phyloP scores from a whole-genome alignment of 1,140 invertebrate species.

The Scaptomyza pallida region DNA sequence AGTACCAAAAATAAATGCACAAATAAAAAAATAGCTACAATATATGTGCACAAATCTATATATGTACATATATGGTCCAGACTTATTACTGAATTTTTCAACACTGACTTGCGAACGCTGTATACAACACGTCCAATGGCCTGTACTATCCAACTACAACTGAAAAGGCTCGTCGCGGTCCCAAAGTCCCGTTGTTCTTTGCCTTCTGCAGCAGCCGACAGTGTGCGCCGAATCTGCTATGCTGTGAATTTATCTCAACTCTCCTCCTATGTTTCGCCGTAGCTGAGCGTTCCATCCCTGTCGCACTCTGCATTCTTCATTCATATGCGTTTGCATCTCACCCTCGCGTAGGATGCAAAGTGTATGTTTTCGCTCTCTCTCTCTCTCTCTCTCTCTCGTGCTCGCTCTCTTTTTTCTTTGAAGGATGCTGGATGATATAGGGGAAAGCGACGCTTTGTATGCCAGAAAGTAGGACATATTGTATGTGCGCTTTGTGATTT shows the following conservation, averaged over 20 bases:
- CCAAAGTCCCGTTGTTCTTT: slow-evolving; percentile 21
- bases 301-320: not conserved
- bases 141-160: slow-evolving; percentile 83
- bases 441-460: slow-evolving; percentile 59
- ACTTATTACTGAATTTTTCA: slow-evolving; percentile 19
- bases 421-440: slow-evolving; percentile 34
- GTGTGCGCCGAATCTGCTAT: slow-evolving; percentile 71
- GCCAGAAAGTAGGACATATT: slow-evolving; percentile 77
- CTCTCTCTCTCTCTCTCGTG: not conserved
- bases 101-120: slow-evolving; percentile 78
- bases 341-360: not conserved
- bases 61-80: slow-evolving; percentile 1
- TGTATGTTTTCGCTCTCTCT: not conserved
- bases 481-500: slow-evolving; percentile 22
- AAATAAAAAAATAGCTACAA: slow-evolving; percentile 1
- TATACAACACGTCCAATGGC: slow-evolving; percentile 75
- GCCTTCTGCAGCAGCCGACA: slow-evolving; percentile 64
- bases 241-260: not conserved
- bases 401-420: not conserved
- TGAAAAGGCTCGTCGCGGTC: slow-evolving; percentile 65
- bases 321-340: not conserved
- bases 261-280: slow-evolving; percentile 6
- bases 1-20: not conserved
- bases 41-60: not conserved
- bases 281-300: not conserved